Conservation (phyloP, 2,113 vertebrate species). For the Castor canadensis region DNA sequence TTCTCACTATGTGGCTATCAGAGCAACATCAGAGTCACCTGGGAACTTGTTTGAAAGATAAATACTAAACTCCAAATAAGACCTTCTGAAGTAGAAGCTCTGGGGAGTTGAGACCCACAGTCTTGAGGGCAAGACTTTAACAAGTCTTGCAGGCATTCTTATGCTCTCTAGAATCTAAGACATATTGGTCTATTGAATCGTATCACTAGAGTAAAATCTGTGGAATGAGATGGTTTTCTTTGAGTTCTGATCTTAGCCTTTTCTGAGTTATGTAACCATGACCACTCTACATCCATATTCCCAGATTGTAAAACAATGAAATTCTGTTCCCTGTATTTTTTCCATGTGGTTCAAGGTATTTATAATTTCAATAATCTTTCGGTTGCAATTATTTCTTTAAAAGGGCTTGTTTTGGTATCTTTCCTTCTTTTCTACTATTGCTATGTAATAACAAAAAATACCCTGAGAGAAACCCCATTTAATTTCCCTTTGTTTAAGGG, state of each 20-base stretch:
- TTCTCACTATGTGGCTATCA: not conserved
- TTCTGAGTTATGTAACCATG: not conserved
- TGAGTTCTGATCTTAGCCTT: not conserved
- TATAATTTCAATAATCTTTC: slow-evolving; percentile 69
- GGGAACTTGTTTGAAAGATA: not conserved
- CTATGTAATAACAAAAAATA: slow-evolving; percentile 63
- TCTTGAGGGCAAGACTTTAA: not conserved
- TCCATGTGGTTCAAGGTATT: not conserved
- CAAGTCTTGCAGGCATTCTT: not conserved
- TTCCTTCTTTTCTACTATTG: slow-evolving; percentile 31
- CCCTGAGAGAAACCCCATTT: not conserved
- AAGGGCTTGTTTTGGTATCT: slow-evolving; percentile 36
- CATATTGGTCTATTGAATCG: not conserved
- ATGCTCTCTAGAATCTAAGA: not conserved
- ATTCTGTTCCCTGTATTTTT: not conserved
- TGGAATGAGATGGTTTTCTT: not conserved
- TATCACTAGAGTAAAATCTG: not conserved
- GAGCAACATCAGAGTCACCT: not conserved
- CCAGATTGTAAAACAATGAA: not conserved
- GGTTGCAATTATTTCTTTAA: slow-evolving; percentile 61
- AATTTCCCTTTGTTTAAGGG: slow-evolving; percentile 31
- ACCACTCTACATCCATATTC: not conserved
- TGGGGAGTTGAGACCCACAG: rapidly evolving
- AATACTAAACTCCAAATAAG: not conserved
- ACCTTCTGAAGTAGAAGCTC: not conserved